phyloP scores from a whole-genome alignment of 92 coral and sea anemone genomes.

The Zoanthus solanderi region DNA sequence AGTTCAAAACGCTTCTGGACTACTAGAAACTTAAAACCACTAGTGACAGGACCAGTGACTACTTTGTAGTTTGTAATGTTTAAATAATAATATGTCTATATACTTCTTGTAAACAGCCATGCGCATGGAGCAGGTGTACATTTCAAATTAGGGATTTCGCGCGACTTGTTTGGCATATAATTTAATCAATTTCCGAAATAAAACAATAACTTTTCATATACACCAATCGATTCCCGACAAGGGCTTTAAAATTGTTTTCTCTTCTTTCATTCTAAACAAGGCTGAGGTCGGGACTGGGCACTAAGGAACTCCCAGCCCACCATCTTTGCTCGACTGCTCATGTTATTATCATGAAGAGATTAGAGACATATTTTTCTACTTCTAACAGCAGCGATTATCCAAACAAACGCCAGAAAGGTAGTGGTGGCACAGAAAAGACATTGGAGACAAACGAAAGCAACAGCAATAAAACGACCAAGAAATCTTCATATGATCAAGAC shows the following conservation, averaged over 20 bases:
- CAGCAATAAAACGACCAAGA: no score
- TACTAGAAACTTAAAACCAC: no score
- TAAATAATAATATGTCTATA: no score
- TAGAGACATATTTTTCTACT: background rate
- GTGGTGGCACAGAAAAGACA: background rate
- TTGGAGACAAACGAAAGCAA: no score
- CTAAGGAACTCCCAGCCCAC: background rate
- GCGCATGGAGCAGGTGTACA: no score
- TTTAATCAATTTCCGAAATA: no score
- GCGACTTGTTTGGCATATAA: no score
- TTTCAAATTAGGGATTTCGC: no score
- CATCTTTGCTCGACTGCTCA: background rate
- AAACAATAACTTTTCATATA: background rate
- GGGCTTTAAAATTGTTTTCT: background rate
- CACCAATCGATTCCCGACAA: background rate
- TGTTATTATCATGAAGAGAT: background rate
- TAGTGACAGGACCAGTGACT: no score
- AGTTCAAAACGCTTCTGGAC: no score
- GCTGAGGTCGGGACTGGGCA: constrained; percentile 6
- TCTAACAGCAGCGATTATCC: constrained; percentile 5
- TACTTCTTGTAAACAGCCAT: no score
- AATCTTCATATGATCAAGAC: constrained; percentile 27
- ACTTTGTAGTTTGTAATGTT: no score
- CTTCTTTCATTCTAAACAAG: constrained; percentile 14
- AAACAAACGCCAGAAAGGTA: constrained; percentile 3